These are phyloP conservation scores for Phyllostomus hastatus DNA, from an alignment of 2,113 vertebrate species.

Conservation along the genomic window DNA sequence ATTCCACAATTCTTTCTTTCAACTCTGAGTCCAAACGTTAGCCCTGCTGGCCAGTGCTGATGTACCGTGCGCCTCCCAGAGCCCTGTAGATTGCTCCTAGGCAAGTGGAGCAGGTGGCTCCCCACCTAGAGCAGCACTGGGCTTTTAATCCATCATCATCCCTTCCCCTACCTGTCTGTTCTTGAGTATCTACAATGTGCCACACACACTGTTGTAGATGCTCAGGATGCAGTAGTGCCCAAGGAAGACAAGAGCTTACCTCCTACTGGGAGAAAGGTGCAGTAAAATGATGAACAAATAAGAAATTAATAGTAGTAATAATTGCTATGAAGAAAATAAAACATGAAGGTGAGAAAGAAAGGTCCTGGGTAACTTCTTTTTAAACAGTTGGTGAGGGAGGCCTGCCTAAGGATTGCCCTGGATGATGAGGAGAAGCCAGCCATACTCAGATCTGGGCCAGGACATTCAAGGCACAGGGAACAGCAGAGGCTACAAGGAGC, in stretches of 20 bases:
- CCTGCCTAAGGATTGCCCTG: neutral
- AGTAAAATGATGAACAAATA: neutral
- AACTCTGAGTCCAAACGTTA: neutral
- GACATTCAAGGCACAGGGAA: neutral
- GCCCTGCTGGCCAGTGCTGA: neutral
- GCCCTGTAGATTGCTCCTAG: neutral
- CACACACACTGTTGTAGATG: neutral
- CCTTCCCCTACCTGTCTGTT: neutral
- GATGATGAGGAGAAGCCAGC: neutral
- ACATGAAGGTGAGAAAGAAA: neutral
- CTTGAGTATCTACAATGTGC: neutral
- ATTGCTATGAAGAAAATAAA: neutral
- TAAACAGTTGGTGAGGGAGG: neutral
- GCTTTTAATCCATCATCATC: rapidly evolving
- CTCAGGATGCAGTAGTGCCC: neutral
- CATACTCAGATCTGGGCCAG: neutral
- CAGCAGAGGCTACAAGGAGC: neutral
- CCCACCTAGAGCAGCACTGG: rapidly evolving
- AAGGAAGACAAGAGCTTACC: neutral
- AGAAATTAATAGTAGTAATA: neutral
- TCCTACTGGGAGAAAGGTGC: neutral
- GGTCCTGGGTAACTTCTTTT: neutral
- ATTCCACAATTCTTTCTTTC: neutral
- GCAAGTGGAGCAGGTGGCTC: rapidly evolving
- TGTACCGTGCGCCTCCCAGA: rapidly evolving